Base-by-base conservation (phyloP, 2,113 vertebrate genomes). In the Otocyon megalotis region DNA sequence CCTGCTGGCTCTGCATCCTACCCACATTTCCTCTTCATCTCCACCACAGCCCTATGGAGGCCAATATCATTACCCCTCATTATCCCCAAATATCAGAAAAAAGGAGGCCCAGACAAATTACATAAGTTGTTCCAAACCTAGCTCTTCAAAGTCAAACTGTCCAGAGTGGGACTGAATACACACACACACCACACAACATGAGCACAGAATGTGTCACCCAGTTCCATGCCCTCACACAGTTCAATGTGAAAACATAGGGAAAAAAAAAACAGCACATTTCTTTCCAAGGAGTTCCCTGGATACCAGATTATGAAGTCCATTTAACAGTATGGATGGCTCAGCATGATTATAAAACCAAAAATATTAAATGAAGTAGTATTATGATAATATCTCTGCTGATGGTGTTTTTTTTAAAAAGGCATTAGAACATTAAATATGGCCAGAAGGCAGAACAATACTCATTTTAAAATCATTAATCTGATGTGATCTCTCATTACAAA, bases 381-480 rank as follows among this genome's bases (percentile, higher is more conserved):
- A 74, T 83, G 28, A 84, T 87, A 63, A 89, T 87, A 88, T 63
- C 83, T 28, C 37, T 91, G 65, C 20, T 63, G 58, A 58, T 88
- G 24, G 54, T 84, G 77, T 88, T 35, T 50, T 2, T 28, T 63
- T 35, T 43, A 54, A 37, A 76, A 74, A 62, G 37, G 28, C n/a
- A 2, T 54, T 54, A 92, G 88, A 95, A 94, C 81, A 96, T 97
- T 97, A 97, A 96, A 85, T 93, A 79, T 37, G 35, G 63, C 98
- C 94, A 96, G 90, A 92, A 94, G 97, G 93, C 97, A 97, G 97
- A 92, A 97, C 85, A 94, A 95, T 54, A 50, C 87, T 90, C 97
- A 96, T 98, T 96, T 95, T 72, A 96, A 97, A 97, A 90, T 88
- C 97, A 96, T 98, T 96, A 95, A 95, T 98, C 77, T 95, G 67